Evolutionary conservation across 1,140 invertebrate genomes (phyloP).

Genomic region (Cryptotermes secundus): DNA sequence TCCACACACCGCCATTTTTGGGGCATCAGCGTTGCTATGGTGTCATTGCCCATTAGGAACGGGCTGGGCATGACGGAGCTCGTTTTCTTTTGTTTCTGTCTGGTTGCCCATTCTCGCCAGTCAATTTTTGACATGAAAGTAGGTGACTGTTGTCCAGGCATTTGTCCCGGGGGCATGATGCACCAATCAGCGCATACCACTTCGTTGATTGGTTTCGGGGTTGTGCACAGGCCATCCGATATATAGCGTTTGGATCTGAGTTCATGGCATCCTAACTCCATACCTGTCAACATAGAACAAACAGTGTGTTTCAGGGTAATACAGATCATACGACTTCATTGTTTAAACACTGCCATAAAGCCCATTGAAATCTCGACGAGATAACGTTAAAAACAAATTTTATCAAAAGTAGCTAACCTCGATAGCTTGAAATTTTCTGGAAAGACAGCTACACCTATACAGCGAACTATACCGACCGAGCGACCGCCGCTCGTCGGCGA

Average conservation of each 20-base stretch:
- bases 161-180: slow-evolving; percentile 16
- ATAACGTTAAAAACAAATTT: too few relatives aligned
- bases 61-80: background rate
- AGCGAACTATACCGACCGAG: too few relatives aligned
- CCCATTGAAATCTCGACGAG: too few relatives aligned
- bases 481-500: too few relatives aligned
- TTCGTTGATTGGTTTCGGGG: slow-evolving; percentile 36
- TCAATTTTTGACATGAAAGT: background rate
- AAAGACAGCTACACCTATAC: too few relatives aligned
- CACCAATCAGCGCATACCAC: slow-evolving; percentile 38
- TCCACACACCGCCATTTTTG: slow-evolving; percentile 32
- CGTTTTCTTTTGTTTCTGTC: background rate
- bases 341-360: too few relatives aligned
- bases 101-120: background rate
- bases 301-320: too few relatives aligned
- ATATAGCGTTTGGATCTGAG: slow-evolving; percentile 36
- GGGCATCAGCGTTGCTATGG: background rate
- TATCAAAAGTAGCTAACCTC: too few relatives aligned
- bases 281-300: background rate
- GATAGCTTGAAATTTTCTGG: too few relatives aligned
- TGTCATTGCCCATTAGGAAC: background rate
- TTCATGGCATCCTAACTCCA: slow-evolving; percentile 24
- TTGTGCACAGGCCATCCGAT: slow-evolving; percentile 37
- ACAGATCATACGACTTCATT: too few relatives aligned
- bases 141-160: background rate